Evolutionary conservation across 2,888 invertebrate genomes (phyloP).

Genomic region (Psococerastis gibbosa): DNA sequence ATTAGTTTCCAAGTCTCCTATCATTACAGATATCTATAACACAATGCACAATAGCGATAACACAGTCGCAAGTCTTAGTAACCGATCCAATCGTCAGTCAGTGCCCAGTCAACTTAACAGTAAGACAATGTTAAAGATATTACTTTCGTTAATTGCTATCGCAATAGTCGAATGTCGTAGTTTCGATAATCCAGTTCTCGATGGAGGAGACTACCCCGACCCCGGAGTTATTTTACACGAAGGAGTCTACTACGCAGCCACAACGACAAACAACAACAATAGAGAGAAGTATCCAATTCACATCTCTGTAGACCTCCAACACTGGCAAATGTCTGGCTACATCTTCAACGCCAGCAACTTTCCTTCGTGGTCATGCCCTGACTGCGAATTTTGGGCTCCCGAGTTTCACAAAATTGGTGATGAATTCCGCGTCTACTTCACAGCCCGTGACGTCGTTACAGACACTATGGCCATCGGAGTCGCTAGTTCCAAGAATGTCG

Average conservation of each 20-base stretch:
- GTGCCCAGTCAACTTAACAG: too few relatives aligned
- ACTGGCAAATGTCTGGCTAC: background rate
- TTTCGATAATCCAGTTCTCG: background rate
- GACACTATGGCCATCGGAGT: background rate
- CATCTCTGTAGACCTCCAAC: background rate
- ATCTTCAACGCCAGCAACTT: background rate
- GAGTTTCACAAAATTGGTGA: slow-evolving; percentile 1
- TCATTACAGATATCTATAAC: too few relatives aligned
- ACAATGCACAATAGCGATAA: too few relatives aligned
- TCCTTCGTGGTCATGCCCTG: background rate
- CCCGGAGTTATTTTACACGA: background rate
- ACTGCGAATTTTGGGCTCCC: slow-evolving; percentile 1
- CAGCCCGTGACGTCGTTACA: background rate
- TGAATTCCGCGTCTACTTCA: background rate
- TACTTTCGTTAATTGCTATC: background rate
- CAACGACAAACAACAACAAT: background rate
- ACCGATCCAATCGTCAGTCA: too few relatives aligned
- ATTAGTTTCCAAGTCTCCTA: too few relatives aligned
- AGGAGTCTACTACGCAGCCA: background rate
- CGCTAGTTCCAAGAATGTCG: background rate
- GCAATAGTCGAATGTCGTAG: background rate
- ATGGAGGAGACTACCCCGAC: background rate
- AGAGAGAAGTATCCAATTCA: background rate
- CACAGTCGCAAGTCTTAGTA: too few relatives aligned
- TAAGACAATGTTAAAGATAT: background rate